Percentiles rank a stretch among this genome's conserved stretches.
These are phyloP conservation scores for Tachycineta bicolor DNA, from an alignment of 2,113 vertebrate genomes.

Conservation along the genomic window DNA sequence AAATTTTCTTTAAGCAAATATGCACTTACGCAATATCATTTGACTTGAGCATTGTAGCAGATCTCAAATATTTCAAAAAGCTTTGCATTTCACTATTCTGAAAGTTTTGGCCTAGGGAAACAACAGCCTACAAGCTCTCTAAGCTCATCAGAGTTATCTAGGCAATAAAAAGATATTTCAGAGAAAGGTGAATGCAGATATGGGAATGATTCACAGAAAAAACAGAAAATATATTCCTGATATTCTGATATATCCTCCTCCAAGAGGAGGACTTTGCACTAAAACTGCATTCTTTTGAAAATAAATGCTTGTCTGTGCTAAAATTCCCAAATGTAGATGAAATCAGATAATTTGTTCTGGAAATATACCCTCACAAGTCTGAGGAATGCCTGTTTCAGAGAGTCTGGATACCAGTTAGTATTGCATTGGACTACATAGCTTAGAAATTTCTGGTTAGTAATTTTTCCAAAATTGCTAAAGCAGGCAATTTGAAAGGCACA, in stretches of 20 bases:
- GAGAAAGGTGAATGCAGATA: neutral
- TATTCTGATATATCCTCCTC: neutral
- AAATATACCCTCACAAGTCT: neutral
- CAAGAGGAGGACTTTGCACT: neutral
- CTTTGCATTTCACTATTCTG: neutral
- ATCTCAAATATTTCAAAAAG: neutral
- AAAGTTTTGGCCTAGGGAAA: neutral
- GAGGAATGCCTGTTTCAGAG: neutral
- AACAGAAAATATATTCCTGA: neutral
- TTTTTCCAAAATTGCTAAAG: neutral
- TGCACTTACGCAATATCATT: neutral
- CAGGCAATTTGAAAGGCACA: neutral
- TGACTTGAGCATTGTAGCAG: neutral
- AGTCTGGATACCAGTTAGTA: neutral
- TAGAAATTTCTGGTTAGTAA: neutral
- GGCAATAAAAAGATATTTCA: neutral
- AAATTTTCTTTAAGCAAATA: neutral
- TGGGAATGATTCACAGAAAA: neutral
- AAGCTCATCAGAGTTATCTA: neutral
- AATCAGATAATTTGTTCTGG: neutral
- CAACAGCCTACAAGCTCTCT: neutral
- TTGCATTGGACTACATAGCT: neutral
- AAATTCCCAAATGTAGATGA: neutral
- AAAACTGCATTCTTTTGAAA: neutral
- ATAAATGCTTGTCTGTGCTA: neutral